A percentile compares a stretch with the other conserved stretches of the same genome.
These are phyloP conservation scores for Benthosema pterotum DNA, from an alignment of 2,797 vertebrate species.

Conservation along the genomic window DNA sequence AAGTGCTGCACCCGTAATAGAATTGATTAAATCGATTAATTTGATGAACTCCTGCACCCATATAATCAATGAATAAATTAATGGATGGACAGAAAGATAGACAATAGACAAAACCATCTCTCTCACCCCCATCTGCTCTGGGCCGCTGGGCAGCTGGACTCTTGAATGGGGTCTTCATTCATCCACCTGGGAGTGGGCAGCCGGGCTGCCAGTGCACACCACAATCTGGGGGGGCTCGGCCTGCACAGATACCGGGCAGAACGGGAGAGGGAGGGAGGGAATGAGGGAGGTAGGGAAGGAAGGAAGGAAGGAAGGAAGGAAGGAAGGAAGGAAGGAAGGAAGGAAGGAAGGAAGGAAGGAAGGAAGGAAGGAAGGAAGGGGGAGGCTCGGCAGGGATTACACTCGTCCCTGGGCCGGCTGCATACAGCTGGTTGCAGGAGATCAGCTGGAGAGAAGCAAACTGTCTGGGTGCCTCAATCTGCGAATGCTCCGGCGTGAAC, in stretches of 20 bases:
- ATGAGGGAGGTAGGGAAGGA: no score
- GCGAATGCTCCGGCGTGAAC: no score
- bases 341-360: not conserved
- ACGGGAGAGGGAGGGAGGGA: slow-evolving; percentile 39
- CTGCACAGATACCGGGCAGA: slow-evolving; percentile 58
- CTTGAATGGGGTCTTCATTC: slow-evolving; percentile 98
- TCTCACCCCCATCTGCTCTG: slow-evolving; percentile 89
- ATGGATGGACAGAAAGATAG: not conserved
- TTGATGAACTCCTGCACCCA: no score
- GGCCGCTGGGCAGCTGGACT: slow-evolving; percentile 86
- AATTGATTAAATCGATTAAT: no score
- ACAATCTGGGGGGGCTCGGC: slow-evolving; percentile 81
- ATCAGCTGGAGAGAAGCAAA: slow-evolving; percentile 31
- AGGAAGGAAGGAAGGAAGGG: not conserved
- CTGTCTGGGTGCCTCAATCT: no score
- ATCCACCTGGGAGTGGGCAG: slow-evolving; percentile 89
- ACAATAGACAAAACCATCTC: no score
- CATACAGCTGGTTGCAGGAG: slow-evolving; percentile 45
- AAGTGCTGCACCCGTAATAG: no score
- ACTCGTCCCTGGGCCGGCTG: slow-evolving; percentile 24
- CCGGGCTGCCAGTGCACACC: slow-evolving; percentile 73
- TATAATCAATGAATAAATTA: no score
- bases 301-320: not conserved
- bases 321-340: slow-evolving; percentile 3
- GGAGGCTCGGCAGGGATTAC: slow-evolving; percentile 52